A percentile compares a stretch with the other conserved stretches of the same genome.
Evolutionary conservation across 2,113 vertebrate genomes (phyloP).

Genomic region (Otus sunia): DNA sequence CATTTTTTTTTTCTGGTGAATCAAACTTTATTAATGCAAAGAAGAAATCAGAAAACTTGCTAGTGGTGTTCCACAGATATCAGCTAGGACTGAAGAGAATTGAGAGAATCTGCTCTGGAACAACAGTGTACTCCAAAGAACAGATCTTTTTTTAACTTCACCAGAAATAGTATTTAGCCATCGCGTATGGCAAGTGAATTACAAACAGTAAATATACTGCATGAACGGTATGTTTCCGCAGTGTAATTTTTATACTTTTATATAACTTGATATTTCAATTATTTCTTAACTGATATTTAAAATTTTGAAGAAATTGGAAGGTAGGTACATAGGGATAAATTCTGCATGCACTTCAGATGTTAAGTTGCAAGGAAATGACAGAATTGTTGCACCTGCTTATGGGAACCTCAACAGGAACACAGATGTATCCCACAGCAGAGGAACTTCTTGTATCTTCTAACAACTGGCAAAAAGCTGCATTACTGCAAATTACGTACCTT

Average conservation of each 20-base stretch:
- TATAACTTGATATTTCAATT: not conserved
- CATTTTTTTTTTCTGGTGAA: not conserved
- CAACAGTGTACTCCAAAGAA: not conserved
- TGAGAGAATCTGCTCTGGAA: not conserved
- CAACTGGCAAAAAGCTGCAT: not conserved
- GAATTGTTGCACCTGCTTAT: not conserved
- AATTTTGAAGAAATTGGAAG: not conserved
- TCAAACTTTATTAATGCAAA: not conserved
- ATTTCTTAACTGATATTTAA: not conserved
- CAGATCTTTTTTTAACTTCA: not conserved
- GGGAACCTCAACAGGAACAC: not conserved
- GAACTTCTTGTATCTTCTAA: not conserved
- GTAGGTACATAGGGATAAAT: not conserved
- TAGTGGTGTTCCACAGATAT: not conserved
- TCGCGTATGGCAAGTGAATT: not conserved
- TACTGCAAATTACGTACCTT: not conserved
- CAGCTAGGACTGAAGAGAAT: not conserved
- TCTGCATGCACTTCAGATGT: not conserved
- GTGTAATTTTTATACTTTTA: not conserved
- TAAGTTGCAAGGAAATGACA: not conserved
- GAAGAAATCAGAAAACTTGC: not conserved
- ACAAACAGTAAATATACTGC: not conserved
- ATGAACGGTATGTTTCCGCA: not conserved
- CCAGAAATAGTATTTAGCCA: not conserved
- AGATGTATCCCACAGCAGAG: not conserved